A percentile compares a stretch with the other conserved stretches of the same genome.
These are phyloP conservation scores for Pelvicachromis taeniatus DNA, from an alignment of 2,113 vertebrate genomes.

Conservation along the genomic window DNA sequence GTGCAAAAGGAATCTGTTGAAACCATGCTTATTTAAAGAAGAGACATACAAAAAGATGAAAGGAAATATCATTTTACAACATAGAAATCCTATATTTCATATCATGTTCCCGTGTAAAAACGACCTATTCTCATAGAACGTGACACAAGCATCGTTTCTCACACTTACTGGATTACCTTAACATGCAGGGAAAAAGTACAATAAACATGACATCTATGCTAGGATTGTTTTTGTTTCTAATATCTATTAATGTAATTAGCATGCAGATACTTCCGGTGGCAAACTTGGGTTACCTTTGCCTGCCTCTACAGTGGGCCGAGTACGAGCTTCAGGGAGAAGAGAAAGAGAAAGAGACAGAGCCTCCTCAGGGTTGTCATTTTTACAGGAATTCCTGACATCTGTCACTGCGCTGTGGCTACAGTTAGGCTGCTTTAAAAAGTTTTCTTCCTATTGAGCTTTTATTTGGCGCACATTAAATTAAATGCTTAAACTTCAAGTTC, in stretches of 20 bases:
- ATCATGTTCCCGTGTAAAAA: neutral
- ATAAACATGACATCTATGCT: neutral
- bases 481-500: neutral
- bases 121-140: neutral
- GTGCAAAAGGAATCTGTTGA: slow-evolving; percentile 7
- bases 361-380: neutral
- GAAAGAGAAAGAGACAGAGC: slow-evolving; percentile 29
- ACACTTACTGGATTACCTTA: neutral
- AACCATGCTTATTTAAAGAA: neutral
- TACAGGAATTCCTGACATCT: neutral
- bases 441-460: neutral
- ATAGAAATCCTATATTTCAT: neutral
- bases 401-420: neutral
- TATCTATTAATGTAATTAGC: neutral
- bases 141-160: neutral
- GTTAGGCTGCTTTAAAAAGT: neutral
- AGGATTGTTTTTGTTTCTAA: neutral
- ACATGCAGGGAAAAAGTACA: slow-evolving; percentile 14
- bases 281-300: slow-evolving; percentile 87
- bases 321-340: slow-evolving; percentile 78
- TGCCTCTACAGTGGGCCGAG: slow-evolving; percentile 83
- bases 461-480: neutral
- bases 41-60: neutral
- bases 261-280: slow-evolving; percentile 62
- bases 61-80: neutral